Conservation (phyloP, 2,797 vertebrate species). For the Sebastes umbrosus region DNA sequence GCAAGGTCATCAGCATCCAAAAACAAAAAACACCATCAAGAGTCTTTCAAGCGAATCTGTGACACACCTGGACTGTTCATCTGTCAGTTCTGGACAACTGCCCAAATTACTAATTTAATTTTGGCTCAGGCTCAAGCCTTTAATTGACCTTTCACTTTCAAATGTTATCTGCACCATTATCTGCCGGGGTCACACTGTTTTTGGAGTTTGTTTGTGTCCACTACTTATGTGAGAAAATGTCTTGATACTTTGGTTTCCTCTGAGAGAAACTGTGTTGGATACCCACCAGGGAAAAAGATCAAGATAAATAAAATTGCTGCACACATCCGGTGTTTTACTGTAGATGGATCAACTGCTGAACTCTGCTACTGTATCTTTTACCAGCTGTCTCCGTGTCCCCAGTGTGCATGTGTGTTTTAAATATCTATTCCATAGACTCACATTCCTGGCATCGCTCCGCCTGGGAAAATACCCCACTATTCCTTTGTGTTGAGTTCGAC, state of each 20-base stretch:
- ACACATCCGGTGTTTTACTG: conserved; percentile 46
- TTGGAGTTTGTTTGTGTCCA: not conserved
- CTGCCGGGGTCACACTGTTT: not conserved
- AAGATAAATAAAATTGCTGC: conserved; percentile 26
- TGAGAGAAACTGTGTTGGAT: conserved; percentile 1
- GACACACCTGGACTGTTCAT: conserved; percentile 1
- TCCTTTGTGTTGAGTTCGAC: not conserved
- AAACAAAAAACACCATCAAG: not conserved
- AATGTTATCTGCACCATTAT: not conserved
- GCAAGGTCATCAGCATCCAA: not conserved
- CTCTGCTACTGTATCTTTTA: conserved; percentile 40
- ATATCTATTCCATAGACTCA: conserved; percentile 53
- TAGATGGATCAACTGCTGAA: conserved; percentile 59
- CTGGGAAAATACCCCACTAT: conserved; percentile 32
- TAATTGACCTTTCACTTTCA: not conserved
- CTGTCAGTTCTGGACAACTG: conserved; percentile 2
- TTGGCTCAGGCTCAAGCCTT: not conserved
- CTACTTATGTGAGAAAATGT: conserved; percentile 4
- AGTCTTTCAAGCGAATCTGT: not conserved
- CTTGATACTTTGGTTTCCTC: not conserved
- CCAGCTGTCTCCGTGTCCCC: conserved; percentile 52
- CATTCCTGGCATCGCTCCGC: conserved; percentile 40
- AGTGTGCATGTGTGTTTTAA: conserved; percentile 21
- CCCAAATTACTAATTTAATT: not conserved
- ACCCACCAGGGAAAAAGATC: conserved; percentile 20